Evolutionary conservation across 92 coral and sea anemone species (phyloP).

Genomic region (Zoanthus sociatus): DNA sequence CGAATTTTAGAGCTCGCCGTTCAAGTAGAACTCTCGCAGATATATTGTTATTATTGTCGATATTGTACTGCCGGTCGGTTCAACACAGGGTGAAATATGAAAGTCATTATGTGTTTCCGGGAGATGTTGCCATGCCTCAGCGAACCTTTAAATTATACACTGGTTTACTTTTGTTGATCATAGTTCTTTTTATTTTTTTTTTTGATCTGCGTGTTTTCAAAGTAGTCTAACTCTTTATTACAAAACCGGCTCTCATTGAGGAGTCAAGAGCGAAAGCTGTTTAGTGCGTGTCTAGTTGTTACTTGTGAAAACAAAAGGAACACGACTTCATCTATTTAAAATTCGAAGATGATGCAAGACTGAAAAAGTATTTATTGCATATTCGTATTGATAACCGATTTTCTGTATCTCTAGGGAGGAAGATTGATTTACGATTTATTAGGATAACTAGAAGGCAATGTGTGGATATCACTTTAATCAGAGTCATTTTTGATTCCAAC

Average conservation of each 20-base stretch:
- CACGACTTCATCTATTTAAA: neutral
- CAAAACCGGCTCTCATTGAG: neutral
- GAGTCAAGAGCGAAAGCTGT: neutral
- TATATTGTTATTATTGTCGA: neutral
- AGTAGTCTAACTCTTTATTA: neutral
- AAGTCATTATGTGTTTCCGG: slow-evolving; percentile 15
- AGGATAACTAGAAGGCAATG: neutral
- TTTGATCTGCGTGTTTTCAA: neutral
- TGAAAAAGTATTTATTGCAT: neutral
- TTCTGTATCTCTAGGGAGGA: neutral
- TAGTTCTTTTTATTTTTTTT: neutral
- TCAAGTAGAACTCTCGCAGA: neutral
- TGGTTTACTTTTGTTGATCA: neutral
- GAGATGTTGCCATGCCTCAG: neutral
- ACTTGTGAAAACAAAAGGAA: neutral
- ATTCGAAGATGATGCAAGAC: slow-evolving; percentile 19
- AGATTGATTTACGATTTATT: neutral
- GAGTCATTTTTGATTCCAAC: too few species aligned
- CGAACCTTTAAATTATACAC: neutral
- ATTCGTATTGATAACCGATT: neutral
- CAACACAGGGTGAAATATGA: neutral
- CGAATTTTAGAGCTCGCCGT: neutral
- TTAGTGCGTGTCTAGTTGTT: neutral
- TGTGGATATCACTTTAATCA: neutral
- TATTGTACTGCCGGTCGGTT: slow-evolving; percentile 23